phyloP scores from a whole-genome alignment of 2,888 invertebrate species.

The Microctonus hyperodae region DNA sequence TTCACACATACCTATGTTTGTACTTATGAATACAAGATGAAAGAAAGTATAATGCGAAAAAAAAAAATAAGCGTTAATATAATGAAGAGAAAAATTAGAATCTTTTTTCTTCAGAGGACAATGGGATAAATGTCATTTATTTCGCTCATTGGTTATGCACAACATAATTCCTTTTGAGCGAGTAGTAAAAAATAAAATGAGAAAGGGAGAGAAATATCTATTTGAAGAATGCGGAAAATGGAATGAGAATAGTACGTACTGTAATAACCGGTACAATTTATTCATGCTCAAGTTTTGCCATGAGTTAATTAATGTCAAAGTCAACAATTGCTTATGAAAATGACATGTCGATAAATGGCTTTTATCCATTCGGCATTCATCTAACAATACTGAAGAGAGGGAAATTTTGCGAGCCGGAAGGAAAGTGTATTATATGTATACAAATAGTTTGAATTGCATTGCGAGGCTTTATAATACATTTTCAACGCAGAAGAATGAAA shows the following conservation, averaged over 20 bases:
- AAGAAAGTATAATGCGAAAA: background rate
- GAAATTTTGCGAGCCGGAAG: background rate
- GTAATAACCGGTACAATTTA: background rate
- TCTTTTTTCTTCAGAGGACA: background rate
- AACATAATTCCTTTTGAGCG: background rate
- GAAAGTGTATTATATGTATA: background rate
- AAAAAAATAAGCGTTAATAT: background rate
- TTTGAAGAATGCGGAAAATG: background rate
- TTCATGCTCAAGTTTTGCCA: background rate
- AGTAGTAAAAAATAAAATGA: background rate
- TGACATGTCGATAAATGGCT: constrained; percentile 5
- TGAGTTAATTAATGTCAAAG: constrained; percentile 1
- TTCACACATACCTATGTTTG: background rate
- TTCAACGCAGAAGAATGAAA: background rate
- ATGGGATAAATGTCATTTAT: background rate
- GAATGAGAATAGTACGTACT: background rate
- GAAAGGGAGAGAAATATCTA: background rate
- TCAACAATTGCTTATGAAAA: background rate
- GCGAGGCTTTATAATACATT: background rate
- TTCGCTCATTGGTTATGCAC: constrained; percentile 4
- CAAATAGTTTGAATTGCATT: background rate
- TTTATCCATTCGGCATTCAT: background rate
- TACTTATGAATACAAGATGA: background rate
- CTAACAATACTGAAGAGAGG: background rate
- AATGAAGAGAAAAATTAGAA: background rate